Percentiles rank a stretch among this genome's conserved stretches.
Evolutionary conservation across 2,113 vertebrate genomes (phyloP).

Genomic region (Pachyramphus minor): DNA sequence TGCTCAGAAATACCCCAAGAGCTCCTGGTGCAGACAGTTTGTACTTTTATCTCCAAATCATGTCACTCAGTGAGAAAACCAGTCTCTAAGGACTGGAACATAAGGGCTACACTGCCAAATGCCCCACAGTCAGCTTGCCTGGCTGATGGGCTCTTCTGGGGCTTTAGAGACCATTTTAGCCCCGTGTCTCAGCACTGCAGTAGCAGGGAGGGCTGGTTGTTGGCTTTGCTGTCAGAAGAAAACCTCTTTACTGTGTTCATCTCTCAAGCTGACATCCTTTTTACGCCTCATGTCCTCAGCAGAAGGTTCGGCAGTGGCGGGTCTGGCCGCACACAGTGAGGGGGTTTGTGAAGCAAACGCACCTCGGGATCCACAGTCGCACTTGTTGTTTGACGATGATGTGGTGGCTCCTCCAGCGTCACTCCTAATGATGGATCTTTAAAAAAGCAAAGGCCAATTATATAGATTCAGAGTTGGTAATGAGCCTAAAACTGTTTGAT

Average conservation of each 20-base stretch:
- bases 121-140: neutral
- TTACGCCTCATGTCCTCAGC: accelerated
- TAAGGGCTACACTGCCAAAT: accelerated
- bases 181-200: accelerated
- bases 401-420: neutral
- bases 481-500: neutral
- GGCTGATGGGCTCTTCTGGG: accelerated
- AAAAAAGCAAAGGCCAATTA: neutral
- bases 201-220: neutral
- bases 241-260: accelerated
- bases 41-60: neutral
- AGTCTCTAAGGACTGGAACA: neutral
- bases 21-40: neutral
- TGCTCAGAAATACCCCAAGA: neutral
- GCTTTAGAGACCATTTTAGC: neutral
- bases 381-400: neutral
- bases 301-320: neutral
- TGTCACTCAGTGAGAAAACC: neutral
- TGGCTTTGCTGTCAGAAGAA: neutral
- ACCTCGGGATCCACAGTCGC: neutral
- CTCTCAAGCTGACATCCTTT: neutral
- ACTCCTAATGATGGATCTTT: neutral
- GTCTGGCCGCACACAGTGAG: accelerated
- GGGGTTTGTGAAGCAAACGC: neutral
- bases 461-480: neutral